Conservation (phyloP, 1,140 invertebrate species). For the Ganaspis sp. region DNA sequence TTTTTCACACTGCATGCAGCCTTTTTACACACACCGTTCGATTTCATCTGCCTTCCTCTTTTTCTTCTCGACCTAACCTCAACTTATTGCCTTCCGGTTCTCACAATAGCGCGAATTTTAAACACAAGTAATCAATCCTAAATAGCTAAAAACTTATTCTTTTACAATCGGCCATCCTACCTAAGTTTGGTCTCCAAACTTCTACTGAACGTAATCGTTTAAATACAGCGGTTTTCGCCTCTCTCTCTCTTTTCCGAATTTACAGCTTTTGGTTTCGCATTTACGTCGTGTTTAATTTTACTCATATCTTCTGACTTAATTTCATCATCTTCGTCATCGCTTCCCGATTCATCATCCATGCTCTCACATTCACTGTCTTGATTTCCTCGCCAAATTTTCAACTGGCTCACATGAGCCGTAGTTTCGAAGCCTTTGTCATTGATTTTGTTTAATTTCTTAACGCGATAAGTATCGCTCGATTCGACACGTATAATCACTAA, state of each 20-base stretch:
- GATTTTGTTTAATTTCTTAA: background rate
- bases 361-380: background rate
- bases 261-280: background rate
- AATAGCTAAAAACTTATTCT: background rate
- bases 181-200: background rate
- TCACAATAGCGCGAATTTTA: conserved; percentile 24
- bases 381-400: background rate
- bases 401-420: background rate
- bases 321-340: background rate
- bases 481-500: background rate
- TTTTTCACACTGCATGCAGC: too few species aligned
- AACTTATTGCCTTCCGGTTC: background rate
- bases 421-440: background rate
- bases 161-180: background rate
- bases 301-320: background rate
- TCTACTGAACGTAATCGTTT: background rate
- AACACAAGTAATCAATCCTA: conserved; percentile 31
- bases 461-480: background rate
- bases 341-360: background rate
- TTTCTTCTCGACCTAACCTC: background rate
- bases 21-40: too few species aligned
- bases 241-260: background rate
- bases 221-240: background rate
- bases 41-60: too few species aligned
- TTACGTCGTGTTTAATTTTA: background rate